phyloP scores from a whole-genome alignment of 2,888 invertebrate species.

The Atherix ibis region DNA sequence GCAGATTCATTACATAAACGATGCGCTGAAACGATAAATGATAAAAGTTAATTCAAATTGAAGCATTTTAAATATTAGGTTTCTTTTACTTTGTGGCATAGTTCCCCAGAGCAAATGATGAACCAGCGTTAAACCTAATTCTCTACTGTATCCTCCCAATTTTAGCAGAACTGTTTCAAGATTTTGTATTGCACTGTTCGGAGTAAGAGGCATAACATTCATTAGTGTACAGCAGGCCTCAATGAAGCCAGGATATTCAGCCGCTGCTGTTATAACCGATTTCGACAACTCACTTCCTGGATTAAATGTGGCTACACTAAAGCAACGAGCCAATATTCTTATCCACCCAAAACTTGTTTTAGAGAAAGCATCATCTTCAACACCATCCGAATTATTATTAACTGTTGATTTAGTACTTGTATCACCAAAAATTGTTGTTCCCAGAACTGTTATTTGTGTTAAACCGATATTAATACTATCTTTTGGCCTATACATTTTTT shows the following conservation, averaged over 20 bases:
- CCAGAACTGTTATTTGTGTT: slow-evolving; percentile 70
- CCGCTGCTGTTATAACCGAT: slow-evolving; percentile 44
- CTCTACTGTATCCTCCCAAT: slow-evolving; percentile 47
- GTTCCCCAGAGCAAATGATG: slow-evolving; percentile 42
- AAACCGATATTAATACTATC: slow-evolving; percentile 83
- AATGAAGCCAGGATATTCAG: slow-evolving; percentile 47
- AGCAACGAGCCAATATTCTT: slow-evolving; percentile 62
- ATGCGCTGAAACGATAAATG: slow-evolving; percentile 20
- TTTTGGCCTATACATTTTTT: slow-evolving; percentile 52
- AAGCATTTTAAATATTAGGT: neutral
- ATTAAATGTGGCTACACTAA: slow-evolving; percentile 36
- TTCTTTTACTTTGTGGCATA: slow-evolving; percentile 26
- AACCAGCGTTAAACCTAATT: slow-evolving; percentile 41
- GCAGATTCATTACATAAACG: slow-evolving; percentile 40
- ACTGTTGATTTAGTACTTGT: slow-evolving; percentile 13
- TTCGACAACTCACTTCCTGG: slow-evolving; percentile 25
- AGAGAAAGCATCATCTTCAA: slow-evolving; percentile 30
- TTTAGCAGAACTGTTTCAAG: slow-evolving; percentile 54
- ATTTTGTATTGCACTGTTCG: slow-evolving; percentile 38
- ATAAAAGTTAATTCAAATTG: neutral
- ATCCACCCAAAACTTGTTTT: slow-evolving; percentile 66
- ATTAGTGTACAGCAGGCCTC: slow-evolving; percentile 56
- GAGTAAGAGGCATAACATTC: slow-evolving; percentile 47
- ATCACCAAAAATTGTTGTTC: slow-evolving; percentile 71
- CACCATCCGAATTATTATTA: slow-evolving; percentile 9